Evolutionary conservation across 2,113 vertebrate genomes (phyloP), one percentile per base, ranked within the genome.

Genomic region (Corapipo altera): DNA sequence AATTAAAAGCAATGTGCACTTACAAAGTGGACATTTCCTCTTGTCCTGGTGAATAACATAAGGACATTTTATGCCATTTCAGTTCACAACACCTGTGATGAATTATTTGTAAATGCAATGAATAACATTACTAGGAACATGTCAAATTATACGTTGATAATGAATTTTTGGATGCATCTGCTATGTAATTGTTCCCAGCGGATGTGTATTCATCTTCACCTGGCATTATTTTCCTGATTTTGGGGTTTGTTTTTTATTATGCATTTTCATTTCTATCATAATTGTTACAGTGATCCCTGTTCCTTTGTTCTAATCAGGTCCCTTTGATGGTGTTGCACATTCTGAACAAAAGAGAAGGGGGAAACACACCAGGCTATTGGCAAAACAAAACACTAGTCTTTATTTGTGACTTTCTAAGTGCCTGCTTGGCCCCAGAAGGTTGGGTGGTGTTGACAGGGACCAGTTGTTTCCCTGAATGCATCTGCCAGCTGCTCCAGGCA

Each of bases 371-470:
- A 88, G 82, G 97, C 81, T 96, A 93, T 91, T 82, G 97, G 97
- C 98, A 98, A 98, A 98, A 97, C 97, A 98, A 98, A 98, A 98
- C 97, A 70, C 51, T 88, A 58, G 92, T 96, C 96, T 97, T 97
- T 96, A 94, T 97, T 97, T 95, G 87, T 93, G 96, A 95, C 96
- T 96, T 98, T 98, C 93, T 98, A 98, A 98, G 95, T 89, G 97
- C 91, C 89, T 97, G 96, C 96, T 97, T 97, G 97, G 98, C 96
- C 96, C 95, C 97, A 94, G 94, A 97, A 96, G 95, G 96, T 97
- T 98, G 97, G 95, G 96, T 98, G 98, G 97, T 98, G 98, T 98
- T 99, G 98, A 99, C 98, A 98, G 98, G 97, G 97, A 97, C 97
- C 97, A 95, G 88, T 97, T 98, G 97, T 97, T 98, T 98, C 98